Conservation (phyloP, 30 jellyfish, hydroid and myxozoan genomes). For the Sanderia malayensis region DNA sequence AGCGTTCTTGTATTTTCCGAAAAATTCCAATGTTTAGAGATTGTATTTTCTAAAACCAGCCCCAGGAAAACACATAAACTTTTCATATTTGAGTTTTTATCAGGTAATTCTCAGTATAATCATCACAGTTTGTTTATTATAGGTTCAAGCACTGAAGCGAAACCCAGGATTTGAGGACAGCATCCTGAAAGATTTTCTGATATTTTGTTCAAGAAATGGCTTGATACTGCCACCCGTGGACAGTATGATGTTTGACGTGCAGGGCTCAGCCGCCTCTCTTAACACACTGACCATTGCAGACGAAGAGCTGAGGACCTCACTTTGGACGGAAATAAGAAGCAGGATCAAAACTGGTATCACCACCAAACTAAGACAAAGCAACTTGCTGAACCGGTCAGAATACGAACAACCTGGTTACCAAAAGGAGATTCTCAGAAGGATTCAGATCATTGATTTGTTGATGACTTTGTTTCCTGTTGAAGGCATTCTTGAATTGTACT, state of each 20-base stretch:
- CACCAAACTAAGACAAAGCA: slow-evolving; percentile 27
- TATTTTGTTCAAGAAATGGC: slow-evolving; percentile 65
- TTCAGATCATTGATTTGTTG: slow-evolving; percentile 41
- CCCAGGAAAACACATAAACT: too few species aligned
- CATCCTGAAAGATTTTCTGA: slow-evolving; percentile 58
- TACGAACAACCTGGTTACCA: slow-evolving; percentile 40
- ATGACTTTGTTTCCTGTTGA: slow-evolving; percentile 37
- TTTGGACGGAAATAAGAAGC: slow-evolving; percentile 41
- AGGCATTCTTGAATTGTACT: slow-evolving; percentile 44
- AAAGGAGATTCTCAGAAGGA: slow-evolving; percentile 38
- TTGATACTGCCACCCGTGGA: slow-evolving; percentile 63
- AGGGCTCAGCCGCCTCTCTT: slow-evolving; percentile 53
- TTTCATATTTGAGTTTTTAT: too few species aligned
- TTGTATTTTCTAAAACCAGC: neutral
- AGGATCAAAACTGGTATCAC: slow-evolving; percentile 45
- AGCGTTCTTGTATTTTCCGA: neutral
- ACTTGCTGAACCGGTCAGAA: slow-evolving; percentile 6
- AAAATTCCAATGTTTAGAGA: neutral
- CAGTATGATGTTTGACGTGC: slow-evolving; percentile 10
- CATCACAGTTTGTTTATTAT: neutral
- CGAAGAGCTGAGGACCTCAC: slow-evolving; percentile 27
- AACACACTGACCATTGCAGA: slow-evolving; percentile 37
- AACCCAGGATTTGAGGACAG: slow-evolving; percentile 75
- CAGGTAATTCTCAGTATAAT: too few species aligned
- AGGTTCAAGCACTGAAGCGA: slow-evolving; percentile 82